Evolutionary conservation across 2,113 vertebrate species (phyloP), one percentile per base, ranked within the genome.

Genomic region (Bostrychus sinensis): DNA sequence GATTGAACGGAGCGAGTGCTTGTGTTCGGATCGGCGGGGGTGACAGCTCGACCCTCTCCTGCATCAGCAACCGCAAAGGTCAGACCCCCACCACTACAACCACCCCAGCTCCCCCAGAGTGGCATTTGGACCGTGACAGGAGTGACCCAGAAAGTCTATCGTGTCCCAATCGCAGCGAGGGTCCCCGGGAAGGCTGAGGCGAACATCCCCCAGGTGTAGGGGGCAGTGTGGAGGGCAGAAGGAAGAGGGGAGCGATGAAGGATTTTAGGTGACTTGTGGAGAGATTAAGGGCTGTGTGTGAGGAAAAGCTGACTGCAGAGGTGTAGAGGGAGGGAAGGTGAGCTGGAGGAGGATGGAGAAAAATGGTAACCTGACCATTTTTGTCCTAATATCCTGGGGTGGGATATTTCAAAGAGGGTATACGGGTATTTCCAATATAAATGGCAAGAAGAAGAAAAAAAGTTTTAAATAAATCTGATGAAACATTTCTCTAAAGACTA

Each of bases 61-160:
- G 64, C 71, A 38, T 61, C 14, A 51, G 66, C 78, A 71, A 58
- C 41, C 25, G 20, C 73, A 91, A 92, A 91, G 89, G 91, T 92
- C 88, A 92, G 56, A 17, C 20, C 7, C 43, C 20, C 19, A 1
- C 42, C 10, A 1, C 42, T 6, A 7, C 42, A n/a, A n/a, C 39
- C 16, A 5, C 5, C 6, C 7, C 42, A 45, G n/a, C 62, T 66
- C 66, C 54, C 65, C 71, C 54, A 57, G 62, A 85, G 74, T 88
- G 89, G 73, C 86, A 90, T 91, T 91, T 89, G 85, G 82, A 77
- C 68, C 62, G 61, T 80, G 85, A 89, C 85, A 87, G 84, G 77
- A 61, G 61, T 77, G 84, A 91, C 87, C 92, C 84, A 87, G 78
- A 88, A 89, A 90, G 45, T 58, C 62, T 78, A 84, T 76, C 77